Evolutionary conservation across 2,113 vertebrate genomes (phyloP).

Genomic region (Hymenochirus boettgeri): DNA sequence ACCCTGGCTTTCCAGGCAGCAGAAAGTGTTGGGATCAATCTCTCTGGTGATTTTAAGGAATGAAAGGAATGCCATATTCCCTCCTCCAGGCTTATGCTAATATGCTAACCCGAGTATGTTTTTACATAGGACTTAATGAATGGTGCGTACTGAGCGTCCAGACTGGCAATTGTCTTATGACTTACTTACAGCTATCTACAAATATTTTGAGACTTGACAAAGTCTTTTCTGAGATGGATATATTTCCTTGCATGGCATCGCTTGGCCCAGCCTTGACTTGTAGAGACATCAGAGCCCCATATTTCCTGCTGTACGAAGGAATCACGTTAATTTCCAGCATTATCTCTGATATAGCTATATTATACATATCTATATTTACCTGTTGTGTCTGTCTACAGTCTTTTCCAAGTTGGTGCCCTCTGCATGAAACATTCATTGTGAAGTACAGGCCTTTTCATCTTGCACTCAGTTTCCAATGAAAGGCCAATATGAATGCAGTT

Average conservation of each 20-base stretch:
- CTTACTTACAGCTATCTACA: slow-evolving; percentile 95
- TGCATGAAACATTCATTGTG: neutral
- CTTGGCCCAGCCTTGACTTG: slow-evolving; percentile 36
- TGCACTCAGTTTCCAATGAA: slow-evolving; percentile 15
- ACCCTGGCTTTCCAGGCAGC: slow-evolving; percentile 94
- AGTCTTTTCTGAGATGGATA: slow-evolving; percentile 25
- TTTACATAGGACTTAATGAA: slow-evolving; percentile 97
- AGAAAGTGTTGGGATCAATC: slow-evolving; percentile 95
- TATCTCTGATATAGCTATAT: slow-evolving; percentile 4
- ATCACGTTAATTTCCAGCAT: neutral
- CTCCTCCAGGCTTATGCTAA: too few species aligned
- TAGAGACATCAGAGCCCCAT: slow-evolving; percentile 1
- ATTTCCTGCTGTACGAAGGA: neutral
- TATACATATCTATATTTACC: neutral
- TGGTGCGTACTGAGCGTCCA: slow-evolving; percentile 88
- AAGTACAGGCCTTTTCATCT: slow-evolving; percentile 2
- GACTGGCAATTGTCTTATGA: slow-evolving; percentile 97
- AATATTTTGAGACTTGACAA: slow-evolving; percentile 98
- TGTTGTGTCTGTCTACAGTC: slow-evolving; percentile 21
- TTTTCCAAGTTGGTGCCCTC: neutral
- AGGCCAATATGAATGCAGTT: neutral
- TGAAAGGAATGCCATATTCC: too few species aligned
- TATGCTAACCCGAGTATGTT: too few species aligned
- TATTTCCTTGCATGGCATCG: slow-evolving; percentile 6
- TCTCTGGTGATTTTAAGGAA: slow-evolving; percentile 77